These are phyloP conservation scores for Indri indri DNA, from an alignment of 2,113 vertebrate species.

Conservation along the genomic window DNA sequence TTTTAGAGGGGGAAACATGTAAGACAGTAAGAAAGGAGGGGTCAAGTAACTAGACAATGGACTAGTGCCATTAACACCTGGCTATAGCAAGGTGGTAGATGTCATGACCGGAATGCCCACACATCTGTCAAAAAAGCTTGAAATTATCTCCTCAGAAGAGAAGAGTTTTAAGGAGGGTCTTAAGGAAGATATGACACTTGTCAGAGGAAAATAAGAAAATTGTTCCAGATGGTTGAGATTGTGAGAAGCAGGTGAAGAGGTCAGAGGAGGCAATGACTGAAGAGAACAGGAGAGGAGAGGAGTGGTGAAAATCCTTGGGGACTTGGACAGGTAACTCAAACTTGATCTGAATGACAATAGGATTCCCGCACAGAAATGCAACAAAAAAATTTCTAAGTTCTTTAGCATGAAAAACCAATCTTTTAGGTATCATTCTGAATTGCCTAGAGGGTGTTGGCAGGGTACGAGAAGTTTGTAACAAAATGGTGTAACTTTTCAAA, in stretches of 20 bases:
- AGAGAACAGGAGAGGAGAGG: neutral
- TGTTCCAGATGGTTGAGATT: constrained; percentile 71
- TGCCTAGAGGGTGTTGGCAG: neutral
- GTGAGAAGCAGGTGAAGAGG: constrained; percentile 55
- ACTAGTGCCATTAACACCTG: neutral
- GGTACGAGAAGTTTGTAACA: neutral
- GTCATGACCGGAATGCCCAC: neutral
- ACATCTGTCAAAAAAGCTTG: constrained; percentile 28
- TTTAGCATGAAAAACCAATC: neutral
- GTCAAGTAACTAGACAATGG: neutral
- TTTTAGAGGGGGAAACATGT: neutral
- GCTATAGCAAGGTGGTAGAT: neutral
- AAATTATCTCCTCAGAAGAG: constrained; percentile 39
- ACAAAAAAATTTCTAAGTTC: neutral
- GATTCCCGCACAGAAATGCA: neutral
- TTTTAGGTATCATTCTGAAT: constrained; percentile 33
- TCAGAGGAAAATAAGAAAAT: constrained; percentile 71
- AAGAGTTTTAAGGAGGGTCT: constrained; percentile 51
- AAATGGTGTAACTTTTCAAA: constrained; percentile 17
- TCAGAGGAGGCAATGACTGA: constrained; percentile 13
- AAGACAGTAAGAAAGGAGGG: neutral
- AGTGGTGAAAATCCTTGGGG: neutral
- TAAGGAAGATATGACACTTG: constrained; percentile 65
- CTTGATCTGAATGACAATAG: constrained; percentile 55
- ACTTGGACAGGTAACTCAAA: constrained; percentile 42